Conservation (phyloP, 2,888 invertebrate species). For the Cheilosia variabilis region DNA sequence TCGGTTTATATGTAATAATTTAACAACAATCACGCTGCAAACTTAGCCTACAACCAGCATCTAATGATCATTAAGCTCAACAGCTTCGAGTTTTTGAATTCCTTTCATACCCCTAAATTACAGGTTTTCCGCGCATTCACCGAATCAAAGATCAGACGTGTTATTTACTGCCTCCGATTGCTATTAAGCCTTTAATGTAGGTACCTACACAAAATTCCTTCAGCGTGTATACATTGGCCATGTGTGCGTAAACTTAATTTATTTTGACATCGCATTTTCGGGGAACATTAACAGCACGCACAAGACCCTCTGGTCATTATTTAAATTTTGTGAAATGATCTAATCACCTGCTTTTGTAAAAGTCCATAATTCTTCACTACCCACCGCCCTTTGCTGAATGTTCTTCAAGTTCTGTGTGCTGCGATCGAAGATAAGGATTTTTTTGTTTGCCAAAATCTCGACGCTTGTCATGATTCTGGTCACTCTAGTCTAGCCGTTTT, state of each 20-base stretch:
- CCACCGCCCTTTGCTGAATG: slow-evolving; percentile 9
- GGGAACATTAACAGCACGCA: slow-evolving; percentile 33
- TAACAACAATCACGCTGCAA: too few relatives aligned
- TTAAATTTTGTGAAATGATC: slow-evolving; percentile 56
- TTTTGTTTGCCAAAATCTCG: slow-evolving; percentile 10
- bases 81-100: slow-evolving; percentile 4
- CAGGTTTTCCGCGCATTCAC: slow-evolving; percentile 7
- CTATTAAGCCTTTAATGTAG: slow-evolving; percentile 16
- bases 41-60: background rate
- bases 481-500: slow-evolving; percentile 38
- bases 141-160: slow-evolving; percentile 10
- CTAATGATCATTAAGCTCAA: slow-evolving; percentile 6
- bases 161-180: slow-evolving; percentile 13
- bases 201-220: slow-evolving; percentile 3
- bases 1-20: too few relatives aligned
- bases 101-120: background rate
- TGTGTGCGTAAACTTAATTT: slow-evolving; percentile 25
- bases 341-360: slow-evolving; percentile 50
- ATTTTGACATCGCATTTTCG: slow-evolving; percentile 45
- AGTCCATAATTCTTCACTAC: slow-evolving; percentile 32
- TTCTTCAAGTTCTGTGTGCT: slow-evolving; percentile 10
- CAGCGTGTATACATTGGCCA: background rate
- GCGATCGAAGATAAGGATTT: slow-evolving; percentile 31
- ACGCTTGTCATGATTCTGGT: slow-evolving; percentile 31
- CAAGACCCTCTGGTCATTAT: slow-evolving; percentile 47